Conservation (phyloP, 2,888 invertebrate species). For the Osmoderma eremita region DNA sequence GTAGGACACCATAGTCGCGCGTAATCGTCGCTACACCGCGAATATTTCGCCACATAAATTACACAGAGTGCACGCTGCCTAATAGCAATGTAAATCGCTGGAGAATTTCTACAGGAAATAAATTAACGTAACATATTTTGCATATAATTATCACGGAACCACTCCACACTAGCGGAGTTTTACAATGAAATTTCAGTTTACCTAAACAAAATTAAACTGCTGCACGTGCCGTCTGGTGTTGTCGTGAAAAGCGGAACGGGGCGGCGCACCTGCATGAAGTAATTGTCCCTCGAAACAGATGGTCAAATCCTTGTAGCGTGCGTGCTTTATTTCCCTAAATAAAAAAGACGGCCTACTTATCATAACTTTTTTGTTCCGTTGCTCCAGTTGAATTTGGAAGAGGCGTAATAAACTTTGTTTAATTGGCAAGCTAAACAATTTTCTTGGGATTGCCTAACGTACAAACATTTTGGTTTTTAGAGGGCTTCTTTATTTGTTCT, state of each 20-base stretch:
- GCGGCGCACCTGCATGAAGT: constrained; percentile 1
- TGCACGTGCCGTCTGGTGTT: constrained; percentile 2
- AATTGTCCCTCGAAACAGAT: constrained; percentile 19
- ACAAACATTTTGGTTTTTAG: too few species aligned
- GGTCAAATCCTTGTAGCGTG: constrained; percentile 1
- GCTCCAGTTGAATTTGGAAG: too few species aligned
- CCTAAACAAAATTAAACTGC: constrained; percentile 22
- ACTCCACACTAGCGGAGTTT: not conserved
- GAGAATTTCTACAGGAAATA: constrained; percentile 14
- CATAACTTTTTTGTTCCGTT: not conserved
- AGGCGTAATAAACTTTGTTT: too few species aligned
- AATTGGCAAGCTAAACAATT: too few species aligned
- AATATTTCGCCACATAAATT: too few species aligned
- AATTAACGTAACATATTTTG: constrained; percentile 15
- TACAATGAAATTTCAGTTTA: constrained; percentile 12
- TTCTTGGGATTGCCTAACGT: too few species aligned
- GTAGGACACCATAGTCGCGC: too few species aligned
- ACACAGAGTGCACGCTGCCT: too few species aligned
- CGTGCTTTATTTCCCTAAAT: not conserved
- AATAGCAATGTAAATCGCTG: not conserved
- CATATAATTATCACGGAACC: constrained; percentile 8
- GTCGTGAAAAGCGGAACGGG: not conserved
- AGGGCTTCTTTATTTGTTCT: not conserved
- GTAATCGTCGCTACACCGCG: too few species aligned
- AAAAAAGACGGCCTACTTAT: not conserved